phyloP scores from a whole-genome alignment of 2,113 vertebrate genomes.

The Eulemur macaco region DNA sequence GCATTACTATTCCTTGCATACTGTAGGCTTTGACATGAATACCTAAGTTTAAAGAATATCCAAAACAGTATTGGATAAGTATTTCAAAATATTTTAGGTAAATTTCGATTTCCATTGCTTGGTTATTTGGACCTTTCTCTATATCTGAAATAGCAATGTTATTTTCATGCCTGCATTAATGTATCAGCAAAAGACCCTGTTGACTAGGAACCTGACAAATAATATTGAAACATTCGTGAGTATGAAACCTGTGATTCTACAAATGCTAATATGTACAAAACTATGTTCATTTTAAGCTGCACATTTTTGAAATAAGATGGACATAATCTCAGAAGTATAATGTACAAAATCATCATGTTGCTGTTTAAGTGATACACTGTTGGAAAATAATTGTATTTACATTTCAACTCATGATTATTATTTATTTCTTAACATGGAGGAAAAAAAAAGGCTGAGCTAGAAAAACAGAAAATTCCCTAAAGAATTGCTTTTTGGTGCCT shows the following conservation, averaged over 20 bases:
- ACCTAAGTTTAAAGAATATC: constrained; percentile 4
- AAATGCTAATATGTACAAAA: neutral
- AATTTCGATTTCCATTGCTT: neutral
- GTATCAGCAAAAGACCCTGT: neutral
- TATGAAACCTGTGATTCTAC: neutral
- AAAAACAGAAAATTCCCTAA: constrained; percentile 64
- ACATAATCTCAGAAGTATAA: neutral
- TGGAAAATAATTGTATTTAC: constrained; percentile 22
- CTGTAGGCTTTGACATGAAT: neutral
- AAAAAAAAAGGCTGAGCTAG: constrained; percentile 2
- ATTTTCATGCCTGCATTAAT: neutral
- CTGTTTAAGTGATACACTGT: neutral
- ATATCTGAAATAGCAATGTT: neutral
- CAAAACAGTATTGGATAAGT: neutral
- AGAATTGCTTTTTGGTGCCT: constrained; percentile 33
- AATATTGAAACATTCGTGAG: neutral
- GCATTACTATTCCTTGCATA: neutral
- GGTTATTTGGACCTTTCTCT: neutral
- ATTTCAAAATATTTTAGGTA: neutral
- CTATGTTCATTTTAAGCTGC: neutral
- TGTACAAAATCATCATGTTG: neutral
- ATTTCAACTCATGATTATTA: constrained; percentile 47
- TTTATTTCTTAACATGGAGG: constrained; percentile 53
- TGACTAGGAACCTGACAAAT: neutral
- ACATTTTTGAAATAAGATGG: neutral